A percentile compares a stretch with the other conserved stretches of the same genome.
phyloP scores from a whole-genome alignment of 1,140 invertebrate species.

The Phthorimaea operculella region DNA sequence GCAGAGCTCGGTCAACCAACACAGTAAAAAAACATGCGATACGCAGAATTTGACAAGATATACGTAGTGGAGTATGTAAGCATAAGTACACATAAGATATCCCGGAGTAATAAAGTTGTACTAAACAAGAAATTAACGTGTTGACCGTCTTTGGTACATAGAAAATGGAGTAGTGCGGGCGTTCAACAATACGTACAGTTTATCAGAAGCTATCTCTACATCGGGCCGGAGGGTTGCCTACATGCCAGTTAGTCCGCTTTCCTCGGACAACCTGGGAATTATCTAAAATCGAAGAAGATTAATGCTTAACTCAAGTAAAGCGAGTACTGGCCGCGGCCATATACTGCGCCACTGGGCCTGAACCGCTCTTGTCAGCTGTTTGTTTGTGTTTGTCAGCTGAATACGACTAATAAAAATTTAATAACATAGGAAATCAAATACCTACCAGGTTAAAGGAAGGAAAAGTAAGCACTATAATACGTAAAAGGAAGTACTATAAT shows the following conservation, averaged over 20 bases:
- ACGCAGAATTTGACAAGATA: too few species aligned
- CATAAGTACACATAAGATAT: too few species aligned
- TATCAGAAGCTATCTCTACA: conserved; percentile 11
- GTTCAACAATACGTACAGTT: conserved; percentile 15
- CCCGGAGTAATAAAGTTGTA: background rate
- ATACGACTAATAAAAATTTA: too few species aligned
- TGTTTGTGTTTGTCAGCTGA: background rate
- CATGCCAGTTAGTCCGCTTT: conserved; percentile 19
- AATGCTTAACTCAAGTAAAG: conserved; percentile 10
- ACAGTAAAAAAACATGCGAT: too few species aligned
- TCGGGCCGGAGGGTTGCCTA: conserved; percentile 12
- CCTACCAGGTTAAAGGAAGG: too few species aligned
- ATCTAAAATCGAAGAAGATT: conserved; percentile 24
- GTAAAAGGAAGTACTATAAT: conserved; percentile 25
- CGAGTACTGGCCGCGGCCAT: conserved; percentile 10
- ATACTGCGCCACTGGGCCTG: conserved; percentile 1
- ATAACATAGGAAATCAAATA: background rate
- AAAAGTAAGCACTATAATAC: background rate
- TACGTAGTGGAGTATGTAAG: too few species aligned
- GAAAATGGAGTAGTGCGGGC: background rate
- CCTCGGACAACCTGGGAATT: conserved; percentile 12
- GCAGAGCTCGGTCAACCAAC: background rate
- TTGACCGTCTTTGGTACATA: background rate
- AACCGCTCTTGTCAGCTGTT: conserved; percentile 9
- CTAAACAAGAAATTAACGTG: background rate